Evolutionary conservation across 1,140 invertebrate species (phyloP), one percentile per base, ranked within the genome.

Genomic region (Drosophila repletoides): DNA sequence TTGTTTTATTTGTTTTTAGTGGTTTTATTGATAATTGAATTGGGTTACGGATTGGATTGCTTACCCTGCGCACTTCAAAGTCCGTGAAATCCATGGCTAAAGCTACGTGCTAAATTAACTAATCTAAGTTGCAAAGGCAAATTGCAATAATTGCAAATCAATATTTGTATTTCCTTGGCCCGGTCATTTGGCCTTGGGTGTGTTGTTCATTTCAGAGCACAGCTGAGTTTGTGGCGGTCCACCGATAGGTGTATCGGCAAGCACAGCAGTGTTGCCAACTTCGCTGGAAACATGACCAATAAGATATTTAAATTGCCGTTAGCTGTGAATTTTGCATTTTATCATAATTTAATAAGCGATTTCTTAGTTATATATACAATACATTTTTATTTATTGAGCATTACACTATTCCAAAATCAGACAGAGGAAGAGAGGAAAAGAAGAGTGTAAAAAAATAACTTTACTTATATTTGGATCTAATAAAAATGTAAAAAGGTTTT

Each of bases 11-110:
- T 0, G 9, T 36, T 12, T 19, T 0, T 14, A 4, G 48, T 15
- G 9, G 24, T 12, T 19, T 0, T 14, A 4, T 43, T 15, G 21
- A 19, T 26, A 0, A 17, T 12, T 26, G 0, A 2, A 1, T 14
- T 22, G 0, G 5, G 4, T 4, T n/a, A 26, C 5, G 10, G 1
- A 4, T 3, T 0, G 10, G 5, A 0, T 10, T 2, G 4, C 21
- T 59, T 61, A 88, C 88, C 71, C 79, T 88, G 5, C 88, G 86
- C 36, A 90, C 83, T 65, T 89, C 60, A 59, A 90, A 90, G 51
- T 88, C 76, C 17, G 87, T 76, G 12, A 90, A 89, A 61, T 90
- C 88, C 88, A 90, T 90, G 24, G 5, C 53, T 67, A 60, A 52
- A 5, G n/a, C 70, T 60, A 74, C 17, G 6, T 56, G 29, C 38